phyloP scores from a whole-genome alignment of 2,888 invertebrate genomes.

The Philonicus albiceps region DNA sequence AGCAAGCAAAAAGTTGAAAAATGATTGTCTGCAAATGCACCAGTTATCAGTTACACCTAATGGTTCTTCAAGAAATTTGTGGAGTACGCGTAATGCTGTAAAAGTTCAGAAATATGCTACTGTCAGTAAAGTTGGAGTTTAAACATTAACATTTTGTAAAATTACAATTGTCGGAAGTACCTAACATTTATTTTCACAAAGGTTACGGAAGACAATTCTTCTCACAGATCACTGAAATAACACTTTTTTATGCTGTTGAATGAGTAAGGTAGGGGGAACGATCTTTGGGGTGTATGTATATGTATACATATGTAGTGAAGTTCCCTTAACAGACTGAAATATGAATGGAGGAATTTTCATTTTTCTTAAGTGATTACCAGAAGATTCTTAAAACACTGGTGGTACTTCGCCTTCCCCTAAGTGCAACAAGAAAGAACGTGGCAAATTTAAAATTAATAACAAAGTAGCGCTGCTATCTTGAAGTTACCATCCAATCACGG shows the following conservation, averaged over 20 bases:
- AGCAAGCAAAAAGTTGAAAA: too few species aligned
- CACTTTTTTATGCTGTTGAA: not conserved
- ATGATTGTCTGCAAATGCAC: too few species aligned
- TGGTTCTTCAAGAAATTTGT: too few species aligned
- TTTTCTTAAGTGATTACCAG: not conserved
- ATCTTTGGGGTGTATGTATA: not conserved
- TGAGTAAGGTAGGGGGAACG: not conserved
- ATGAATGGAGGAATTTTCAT: not conserved
- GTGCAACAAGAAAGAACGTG: not conserved
- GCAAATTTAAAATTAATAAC: not conserved
- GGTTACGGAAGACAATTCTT: too few species aligned
- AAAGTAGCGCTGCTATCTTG: not conserved
- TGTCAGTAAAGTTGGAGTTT: too few species aligned
- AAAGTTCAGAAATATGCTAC: too few species aligned
- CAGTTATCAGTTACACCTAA: too few species aligned
- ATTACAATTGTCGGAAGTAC: too few species aligned
- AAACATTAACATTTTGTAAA: too few species aligned
- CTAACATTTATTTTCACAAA: too few species aligned
- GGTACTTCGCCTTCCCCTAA: not conserved
- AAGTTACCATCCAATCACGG: not conserved
- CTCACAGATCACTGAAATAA: not conserved
- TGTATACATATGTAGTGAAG: too few species aligned
- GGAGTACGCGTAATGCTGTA: too few species aligned
- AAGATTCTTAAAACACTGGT: not conserved
- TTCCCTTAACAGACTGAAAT: not conserved